These are phyloP conservation scores for Microtus ochrogaster DNA, from an alignment of 2,113 vertebrate genomes.

Conservation along the genomic window DNA sequence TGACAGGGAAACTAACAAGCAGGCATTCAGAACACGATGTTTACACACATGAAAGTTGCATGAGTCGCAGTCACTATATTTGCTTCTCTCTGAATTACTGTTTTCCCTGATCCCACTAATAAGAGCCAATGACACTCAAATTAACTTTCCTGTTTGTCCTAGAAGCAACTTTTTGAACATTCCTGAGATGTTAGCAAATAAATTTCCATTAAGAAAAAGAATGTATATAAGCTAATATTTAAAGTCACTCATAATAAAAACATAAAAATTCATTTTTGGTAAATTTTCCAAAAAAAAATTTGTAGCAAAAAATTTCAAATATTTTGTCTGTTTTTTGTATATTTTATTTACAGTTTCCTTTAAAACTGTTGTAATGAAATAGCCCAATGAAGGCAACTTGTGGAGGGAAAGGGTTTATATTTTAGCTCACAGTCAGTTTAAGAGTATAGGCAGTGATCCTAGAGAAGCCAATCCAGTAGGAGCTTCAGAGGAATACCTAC, in stretches of 20 bases:
- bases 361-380: neutral
- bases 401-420: neutral
- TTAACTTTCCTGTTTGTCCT: neutral
- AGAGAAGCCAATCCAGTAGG: neutral
- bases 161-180: neutral
- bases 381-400: neutral
- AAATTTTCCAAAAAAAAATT: neutral
- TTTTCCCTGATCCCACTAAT: too few relatives aligned
- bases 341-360: neutral
- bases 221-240: neutral
- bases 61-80: neutral
- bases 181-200: neutral
- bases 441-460: neutral
- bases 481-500: neutral
- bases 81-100: neutral
- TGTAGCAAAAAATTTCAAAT: neutral
- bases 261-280: neutral
- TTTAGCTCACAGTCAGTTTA: neutral
- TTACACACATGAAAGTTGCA: neutral
- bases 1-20: neutral
- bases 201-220: neutral
- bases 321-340: neutral
- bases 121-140: neutral
- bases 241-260: neutral
- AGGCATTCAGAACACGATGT: neutral